Evolutionary conservation across 1,140 invertebrate species (phyloP).

Genomic region (Caenorhabditis inopinata): DNA sequence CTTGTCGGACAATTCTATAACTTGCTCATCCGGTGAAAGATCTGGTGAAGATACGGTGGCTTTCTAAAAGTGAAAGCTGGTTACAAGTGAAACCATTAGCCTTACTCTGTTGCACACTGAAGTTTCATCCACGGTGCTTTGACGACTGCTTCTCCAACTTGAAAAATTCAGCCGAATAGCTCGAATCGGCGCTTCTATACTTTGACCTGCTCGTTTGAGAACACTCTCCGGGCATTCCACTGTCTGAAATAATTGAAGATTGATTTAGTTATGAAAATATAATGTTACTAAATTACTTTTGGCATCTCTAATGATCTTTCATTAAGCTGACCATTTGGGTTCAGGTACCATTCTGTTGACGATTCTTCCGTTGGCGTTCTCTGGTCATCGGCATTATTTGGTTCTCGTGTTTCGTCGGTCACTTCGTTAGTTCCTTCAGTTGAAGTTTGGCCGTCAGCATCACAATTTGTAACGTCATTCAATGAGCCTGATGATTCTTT

Average conservation of each 20-base stretch:
- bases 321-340: slow-evolving; percentile 46
- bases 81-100: too few relatives aligned
- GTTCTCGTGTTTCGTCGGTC: neutral
- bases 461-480: neutral
- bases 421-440: neutral
- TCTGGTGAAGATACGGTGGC: neutral
- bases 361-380: neutral
- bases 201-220: neutral
- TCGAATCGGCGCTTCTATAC: slow-evolving; percentile 10
- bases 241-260: neutral
- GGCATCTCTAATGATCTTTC: slow-evolving; percentile 48
- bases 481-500: neutral
- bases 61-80: neutral
- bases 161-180: slow-evolving; percentile 20
- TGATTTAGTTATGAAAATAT: neutral
- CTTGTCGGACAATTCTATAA: neutral
- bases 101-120: neutral
- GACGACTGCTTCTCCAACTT: slow-evolving; percentile 12
- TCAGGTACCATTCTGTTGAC: slow-evolving; percentile 47
- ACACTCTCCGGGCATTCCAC: slow-evolving; percentile 12
- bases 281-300: neutral
- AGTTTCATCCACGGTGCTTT: neutral
- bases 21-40: slow-evolving; percentile 7
- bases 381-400: too few relatives aligned
- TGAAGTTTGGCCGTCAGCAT: neutral